A percentile compares a stretch with the other conserved stretches of the same genome.
Conservation (phyloP, 2,888 invertebrate genomes). For the Achlya flavicornis region DNA sequence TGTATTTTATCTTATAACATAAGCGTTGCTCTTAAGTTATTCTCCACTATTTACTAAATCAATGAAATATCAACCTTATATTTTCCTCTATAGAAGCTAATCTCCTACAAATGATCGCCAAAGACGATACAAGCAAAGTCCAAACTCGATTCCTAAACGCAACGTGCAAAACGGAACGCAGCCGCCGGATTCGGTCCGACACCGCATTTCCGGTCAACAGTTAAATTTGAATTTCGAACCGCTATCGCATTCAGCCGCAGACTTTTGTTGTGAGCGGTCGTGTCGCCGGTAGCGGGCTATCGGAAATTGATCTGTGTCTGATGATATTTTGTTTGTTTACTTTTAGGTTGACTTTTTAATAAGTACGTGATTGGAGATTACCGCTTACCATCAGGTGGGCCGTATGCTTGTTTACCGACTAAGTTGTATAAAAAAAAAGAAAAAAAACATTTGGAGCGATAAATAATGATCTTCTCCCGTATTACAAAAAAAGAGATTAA, state of each 20-base stretch:
- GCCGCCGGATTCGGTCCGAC: conserved; percentile 61
- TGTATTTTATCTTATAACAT: too few species aligned
- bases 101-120: conserved; percentile 27
- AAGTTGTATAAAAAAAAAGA: too few species aligned
- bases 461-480: too few species aligned
- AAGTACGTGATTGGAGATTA: too few species aligned
- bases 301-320: conserved; percentile 58
- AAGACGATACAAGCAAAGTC: background rate
- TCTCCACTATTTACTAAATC: background rate
- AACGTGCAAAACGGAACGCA: conserved; percentile 24
- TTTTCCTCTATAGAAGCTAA: conserved; percentile 14
- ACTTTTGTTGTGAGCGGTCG: conserved; percentile 66
- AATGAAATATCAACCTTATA: conserved; percentile 11
- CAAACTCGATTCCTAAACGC: conserved; percentile 33
- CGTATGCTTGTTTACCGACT: too few species aligned
- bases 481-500: too few species aligned
- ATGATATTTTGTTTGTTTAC: conserved; percentile 15
- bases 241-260: conserved; percentile 65
- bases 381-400: too few species aligned
- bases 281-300: conserved; percentile 41
- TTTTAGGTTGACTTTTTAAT: conserved; percentile 2
- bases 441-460: too few species aligned
- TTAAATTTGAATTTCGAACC: conserved; percentile 79
- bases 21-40: background rate
- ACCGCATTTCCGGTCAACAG: conserved; percentile 76